Base-by-base conservation (phyloP, 2,888 invertebrate genomes). In the Cheilosia impressa region DNA sequence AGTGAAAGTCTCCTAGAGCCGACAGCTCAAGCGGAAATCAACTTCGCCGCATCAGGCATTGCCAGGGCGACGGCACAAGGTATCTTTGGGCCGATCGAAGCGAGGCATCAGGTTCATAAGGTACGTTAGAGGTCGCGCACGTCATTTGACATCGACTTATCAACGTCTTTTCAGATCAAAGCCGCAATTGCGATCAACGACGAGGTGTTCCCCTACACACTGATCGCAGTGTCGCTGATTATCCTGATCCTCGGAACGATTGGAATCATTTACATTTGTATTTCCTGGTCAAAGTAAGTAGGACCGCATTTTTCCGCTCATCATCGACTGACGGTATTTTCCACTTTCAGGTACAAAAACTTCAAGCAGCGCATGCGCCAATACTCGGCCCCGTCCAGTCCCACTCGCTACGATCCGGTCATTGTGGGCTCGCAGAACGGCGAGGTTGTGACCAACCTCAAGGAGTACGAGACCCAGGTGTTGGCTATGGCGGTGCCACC, bases 381-480 rank as follows among this genome's bases (percentile, higher is more conserved):
- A 91, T 96, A 96, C 88, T 94, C 95, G 0, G 93, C 94, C 5
- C 95, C 96, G 0, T 91, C 93, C 17, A 94, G 93, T 63, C 94
- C 94, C 0, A 92, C 93, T 0, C 93, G 96, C 31, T 96, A 96
- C 90, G 96, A 96, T 91, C 95, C 96, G 0, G 94, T 94, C 0
- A 94, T 94, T 72, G 93, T 92, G 1, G 92, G 92, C 17, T 91
- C 92, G 1, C 92, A 92, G 91, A 90, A 92, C 89, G 92, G 91
- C 34, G 92, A 93, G 41, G 90, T 90, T 4, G 90, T 93, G 88
- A 88, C 93, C 31, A 97, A 97, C 89, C 94, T 98, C 55, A 97
- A 98, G 88, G 96, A 98, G 93, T 98, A 98, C 91, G 98, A 98
- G 93, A 98, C 98, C 0, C 98, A 98, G 94, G 94, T 98, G 52